Base-by-base conservation (phyloP, 1,140 invertebrate genomes). In the Carposina sasakii region DNA sequence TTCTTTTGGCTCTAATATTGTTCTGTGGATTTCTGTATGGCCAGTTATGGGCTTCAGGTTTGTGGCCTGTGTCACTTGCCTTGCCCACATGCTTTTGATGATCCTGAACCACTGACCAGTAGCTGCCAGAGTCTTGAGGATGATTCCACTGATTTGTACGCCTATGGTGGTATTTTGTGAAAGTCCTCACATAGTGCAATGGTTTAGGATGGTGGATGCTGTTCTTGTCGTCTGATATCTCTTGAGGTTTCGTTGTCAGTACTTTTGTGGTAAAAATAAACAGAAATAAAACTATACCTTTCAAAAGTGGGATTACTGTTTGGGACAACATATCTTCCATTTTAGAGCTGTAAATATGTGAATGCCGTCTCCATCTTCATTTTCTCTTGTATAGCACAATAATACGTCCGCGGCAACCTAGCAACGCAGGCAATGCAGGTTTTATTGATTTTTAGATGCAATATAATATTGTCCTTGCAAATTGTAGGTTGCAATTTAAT, bases 221-320 rank as follows among this genome's bases (percentile, higher is more conserved):
- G 45, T 78, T 78, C 48, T 57, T 66, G 2, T 51, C 41, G 24
- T 81, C 79, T 20, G 74, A 66, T 10, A 58, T 61, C 23, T 83
- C 79, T 26, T 79, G 74, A 12, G 77, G 76, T 4, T 71, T 60
- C 10, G 79, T 77, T 9, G 79, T 83, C 13, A 83, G 43, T 4
- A 81, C 79, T 57, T 81, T 79, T 1, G 79, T 76, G 26, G 79
- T 83, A 52, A 83, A 83, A 47, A 83, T 78, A 56, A 83, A 79
- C 22, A 83, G 56, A 51, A 81, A 81, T 39, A 83, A 57, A 31
- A 83, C 66, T 39, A 83, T 66, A 57, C 77, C 79, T 56, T 83
- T 83, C 17, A 83, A 36, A 42, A 83, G 40, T 13, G 79, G 79
- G 42, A 74, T 72, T 30, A 81, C 64, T 66, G 66, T 74, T 44